Evolutionary conservation across 2,797 vertebrate genomes (phyloP), one percentile per base, ranked within the genome.

Genomic region (Phataginus tetradactyla): DNA sequence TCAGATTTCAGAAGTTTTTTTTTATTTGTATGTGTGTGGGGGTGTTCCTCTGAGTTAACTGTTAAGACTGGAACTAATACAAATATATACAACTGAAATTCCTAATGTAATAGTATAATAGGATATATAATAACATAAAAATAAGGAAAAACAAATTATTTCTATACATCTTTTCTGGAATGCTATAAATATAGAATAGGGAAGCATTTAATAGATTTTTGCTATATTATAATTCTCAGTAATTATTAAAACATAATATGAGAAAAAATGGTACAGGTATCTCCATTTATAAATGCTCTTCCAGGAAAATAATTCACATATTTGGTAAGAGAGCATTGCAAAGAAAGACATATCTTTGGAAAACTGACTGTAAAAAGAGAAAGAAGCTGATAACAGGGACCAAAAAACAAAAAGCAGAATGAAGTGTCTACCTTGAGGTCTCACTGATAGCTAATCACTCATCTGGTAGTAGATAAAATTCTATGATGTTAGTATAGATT

Each of bases 1-100:
- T 88, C 85, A 94, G 25, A 69, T 69, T 74, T 72, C 32, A 85
- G 7, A 93, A 61, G 14, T 37, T 57, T 85, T 93, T 74, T 83
- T 91, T 14, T 79, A 3, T 90, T 49, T 69, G 10, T 71, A 32
- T 91, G 87, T 77, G 11, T 55, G 20, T 34, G 13, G 23, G 53
- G 3, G 4, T 88, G 37, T 81, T 68, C 49, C 37, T 77, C 49
- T 42, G 34, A 39, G 5, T 39, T 80, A 45, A 45, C 29, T 71
- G 29, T 21, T 64, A 63, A 57, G 4, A 95, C 29, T 32, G 5
- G 2, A 72, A 68, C 4, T 68, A 57, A 64, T 27, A 86, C 34
- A 89, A 81, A 63, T 77, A 37, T 29, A 69, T 68, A 34, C 23
- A 63, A 89, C 45, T 75, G 23, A 80, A 86, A 51, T 42, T 39